Conservation (phyloP, 2,113 vertebrate genomes). For the Callipepla californica region DNA sequence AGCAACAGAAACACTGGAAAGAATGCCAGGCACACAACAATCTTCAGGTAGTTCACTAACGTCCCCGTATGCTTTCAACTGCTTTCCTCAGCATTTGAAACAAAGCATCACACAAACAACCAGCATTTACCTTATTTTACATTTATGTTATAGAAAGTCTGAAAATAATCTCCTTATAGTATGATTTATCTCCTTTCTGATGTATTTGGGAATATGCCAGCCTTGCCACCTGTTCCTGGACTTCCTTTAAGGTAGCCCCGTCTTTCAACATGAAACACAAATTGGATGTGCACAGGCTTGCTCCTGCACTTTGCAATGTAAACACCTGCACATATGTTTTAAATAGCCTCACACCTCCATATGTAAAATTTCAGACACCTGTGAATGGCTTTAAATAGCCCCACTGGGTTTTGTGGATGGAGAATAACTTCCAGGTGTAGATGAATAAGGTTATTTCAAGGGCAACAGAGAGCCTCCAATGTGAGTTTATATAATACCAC, state of each 20-base stretch:
- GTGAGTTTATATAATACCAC: background rate
- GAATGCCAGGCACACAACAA: background rate
- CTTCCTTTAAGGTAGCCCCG: constrained; percentile 52
- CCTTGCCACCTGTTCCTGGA: constrained; percentile 49
- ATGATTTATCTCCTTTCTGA: constrained; percentile 28
- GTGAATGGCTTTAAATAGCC: constrained; percentile 53
- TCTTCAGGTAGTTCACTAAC: background rate
- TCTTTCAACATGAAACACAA: constrained; percentile 43
- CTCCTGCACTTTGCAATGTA: constrained; percentile 47
- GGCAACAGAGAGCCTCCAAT: background rate
- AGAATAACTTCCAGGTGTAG: constrained; percentile 64
- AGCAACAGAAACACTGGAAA: background rate
- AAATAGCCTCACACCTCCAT: constrained; percentile 66
- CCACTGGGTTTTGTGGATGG: constrained; percentile 57
- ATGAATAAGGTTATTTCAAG: constrained; percentile 59
- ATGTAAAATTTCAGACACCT: constrained; percentile 70
- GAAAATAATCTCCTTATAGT: background rate
- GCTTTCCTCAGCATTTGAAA: background rate
- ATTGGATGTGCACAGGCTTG: constrained; percentile 29
- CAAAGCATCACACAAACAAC: background rate
- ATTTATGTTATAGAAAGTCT: background rate
- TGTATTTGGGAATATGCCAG: background rate
- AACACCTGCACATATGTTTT: constrained; percentile 68
- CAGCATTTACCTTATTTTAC: background rate
- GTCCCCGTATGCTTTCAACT: background rate